phyloP scores from a whole-genome alignment of 2,113 vertebrate genomes.

The Acrocephalus kingi region DNA sequence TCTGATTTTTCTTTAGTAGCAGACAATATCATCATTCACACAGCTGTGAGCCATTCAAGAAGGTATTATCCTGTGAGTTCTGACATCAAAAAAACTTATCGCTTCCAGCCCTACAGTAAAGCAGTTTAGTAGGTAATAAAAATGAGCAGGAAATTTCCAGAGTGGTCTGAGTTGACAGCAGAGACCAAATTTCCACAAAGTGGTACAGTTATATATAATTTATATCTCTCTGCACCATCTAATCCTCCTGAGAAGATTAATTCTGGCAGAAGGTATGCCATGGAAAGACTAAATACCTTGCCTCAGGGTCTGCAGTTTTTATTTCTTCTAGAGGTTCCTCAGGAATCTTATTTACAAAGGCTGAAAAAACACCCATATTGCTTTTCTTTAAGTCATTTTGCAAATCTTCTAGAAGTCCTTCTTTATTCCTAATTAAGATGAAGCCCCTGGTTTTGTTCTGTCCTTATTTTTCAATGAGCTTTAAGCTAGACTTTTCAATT shows the following conservation, averaged over 20 bases:
- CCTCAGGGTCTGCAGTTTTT: background rate
- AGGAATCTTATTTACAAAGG: background rate
- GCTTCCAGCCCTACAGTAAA: constrained; percentile 49
- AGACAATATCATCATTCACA: constrained; percentile 64
- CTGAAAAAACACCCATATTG: background rate
- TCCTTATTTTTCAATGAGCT: background rate
- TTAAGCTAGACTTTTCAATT: background rate
- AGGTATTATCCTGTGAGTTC: constrained; percentile 53
- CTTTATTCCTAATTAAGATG: background rate
- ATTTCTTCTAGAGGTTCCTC: background rate
- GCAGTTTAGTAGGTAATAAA: constrained; percentile 60
- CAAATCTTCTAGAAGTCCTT: background rate
- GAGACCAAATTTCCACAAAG: constrained; percentile 55
- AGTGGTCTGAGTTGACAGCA: constrained; percentile 41
- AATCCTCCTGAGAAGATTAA: constrained; percentile 54
- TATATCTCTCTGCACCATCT: constrained; percentile 40
- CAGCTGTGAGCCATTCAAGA: constrained; percentile 59
- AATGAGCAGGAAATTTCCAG: constrained; percentile 57
- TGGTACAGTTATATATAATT: constrained; percentile 47
- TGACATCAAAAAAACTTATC: constrained; percentile 62
- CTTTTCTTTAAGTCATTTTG: background rate
- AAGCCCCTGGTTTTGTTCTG: background rate
- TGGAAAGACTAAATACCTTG: constrained; percentile 36
- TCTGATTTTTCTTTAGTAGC: constrained; percentile 60
- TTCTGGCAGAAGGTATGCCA: constrained; percentile 21